Evolutionary conservation across 2,797 vertebrate species (phyloP), one percentile per base, ranked within the genome.

Genomic region (Astyanax mexicanus): DNA sequence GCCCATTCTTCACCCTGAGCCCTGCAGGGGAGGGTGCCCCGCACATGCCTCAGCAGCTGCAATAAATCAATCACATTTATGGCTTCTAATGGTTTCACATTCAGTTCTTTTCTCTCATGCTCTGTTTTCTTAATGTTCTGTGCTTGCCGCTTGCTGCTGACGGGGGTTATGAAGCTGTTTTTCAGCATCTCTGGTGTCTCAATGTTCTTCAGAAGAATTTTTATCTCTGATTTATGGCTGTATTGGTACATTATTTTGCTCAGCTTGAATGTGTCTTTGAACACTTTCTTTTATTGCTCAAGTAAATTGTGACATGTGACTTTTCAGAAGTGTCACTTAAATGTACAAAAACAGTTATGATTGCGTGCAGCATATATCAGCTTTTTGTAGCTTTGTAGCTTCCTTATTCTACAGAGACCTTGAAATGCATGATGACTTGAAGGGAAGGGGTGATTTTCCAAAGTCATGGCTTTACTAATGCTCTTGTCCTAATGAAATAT

Each of bases 41-140:
- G 29, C 61, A 72, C 76, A 79, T 81, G 80, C 71, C 79, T 69
- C 42, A 72, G 74, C 77, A 77, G 47, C 75, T 60, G 29, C 74
- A 49, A 75, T 84, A 81, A 84, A 84, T 84, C 83, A 81, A 61
- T 84, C 80, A 71, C 58, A 6, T 69, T 75, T 73, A 69, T 62
- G 70, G 23, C 66, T 58, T 35, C 23, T 77, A 79, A 81, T 79
- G 69, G 60, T 81, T 83, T 83, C 82, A 54, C 78, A 78, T 80
- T 83, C 45, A 64, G 4, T 72, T 83, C 12, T 57, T 38, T 12
- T 35, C 61, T 68, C 37, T 67, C 47, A 23, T 67, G 75, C 27
- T 35, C 19, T 69, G 37, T 64, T 65, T 62, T 67, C 58, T 27
- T n/a, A 7, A 47, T 32, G 55, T 77, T 76, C 68, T 58, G 29